These are phyloP conservation scores for Zaprionus bogoriensis DNA, from an alignment of 2,888 invertebrate genomes.

Conservation along the genomic window DNA sequence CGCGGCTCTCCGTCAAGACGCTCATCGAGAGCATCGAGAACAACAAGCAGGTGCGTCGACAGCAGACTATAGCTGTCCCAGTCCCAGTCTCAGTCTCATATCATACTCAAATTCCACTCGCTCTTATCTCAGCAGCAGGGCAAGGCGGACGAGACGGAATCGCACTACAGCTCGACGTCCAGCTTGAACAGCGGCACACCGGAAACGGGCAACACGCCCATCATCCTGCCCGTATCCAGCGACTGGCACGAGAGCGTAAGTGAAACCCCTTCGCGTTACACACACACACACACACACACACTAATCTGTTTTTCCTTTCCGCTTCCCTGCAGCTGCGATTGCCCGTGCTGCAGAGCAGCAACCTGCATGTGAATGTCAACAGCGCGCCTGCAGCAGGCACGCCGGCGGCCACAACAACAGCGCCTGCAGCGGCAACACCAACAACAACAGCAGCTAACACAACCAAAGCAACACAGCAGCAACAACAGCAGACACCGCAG, in stretches of 20 bases:
- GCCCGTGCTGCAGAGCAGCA: constrained; percentile 74
- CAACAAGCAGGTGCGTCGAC: constrained; percentile 87
- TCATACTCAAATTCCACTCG: background rate
- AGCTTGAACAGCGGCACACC: constrained; percentile 85
- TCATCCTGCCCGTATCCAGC: constrained; percentile 60
- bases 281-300: background rate
- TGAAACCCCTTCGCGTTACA: too few relatives aligned
- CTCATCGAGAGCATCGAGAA: constrained; percentile 96
- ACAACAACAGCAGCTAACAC: background rate
- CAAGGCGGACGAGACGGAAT: constrained; percentile 83
- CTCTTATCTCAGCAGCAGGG: constrained; percentile 48
- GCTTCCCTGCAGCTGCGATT: constrained; percentile 76
- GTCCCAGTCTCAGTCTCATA: too few relatives aligned
- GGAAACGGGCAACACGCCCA: constrained; percentile 79
- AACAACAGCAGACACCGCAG: constrained; percentile 71
- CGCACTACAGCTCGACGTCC: constrained; percentile 87
- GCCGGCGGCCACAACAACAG: background rate
- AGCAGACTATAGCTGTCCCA: background rate
- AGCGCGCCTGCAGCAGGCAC: constrained; percentile 32
- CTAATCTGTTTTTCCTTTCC: background rate
- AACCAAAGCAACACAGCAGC: constrained; percentile 20
- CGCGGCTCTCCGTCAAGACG: constrained; percentile 93
- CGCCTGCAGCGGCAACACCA: background rate
- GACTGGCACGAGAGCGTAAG: constrained; percentile 82
- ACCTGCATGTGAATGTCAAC: constrained; percentile 60